These are phyloP conservation scores for Neoscelio sp. DNA, from an alignment of 2,888 invertebrate species.

Conservation along the genomic window DNA sequence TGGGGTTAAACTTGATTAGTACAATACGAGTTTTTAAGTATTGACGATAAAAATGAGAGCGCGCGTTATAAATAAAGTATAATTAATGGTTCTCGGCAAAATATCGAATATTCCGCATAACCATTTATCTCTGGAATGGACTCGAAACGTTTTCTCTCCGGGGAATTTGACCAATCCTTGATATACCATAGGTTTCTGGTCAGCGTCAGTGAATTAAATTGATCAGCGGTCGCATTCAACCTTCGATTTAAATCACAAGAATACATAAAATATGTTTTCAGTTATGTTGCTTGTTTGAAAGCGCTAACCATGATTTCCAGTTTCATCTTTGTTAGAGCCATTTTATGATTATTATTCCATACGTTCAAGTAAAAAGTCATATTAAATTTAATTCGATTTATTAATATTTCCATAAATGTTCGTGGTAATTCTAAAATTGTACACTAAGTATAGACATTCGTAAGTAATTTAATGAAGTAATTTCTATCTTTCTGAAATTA, in stretches of 20 bases:
- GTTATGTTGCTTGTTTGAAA: conserved; percentile 2
- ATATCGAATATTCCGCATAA: conserved; percentile 28
- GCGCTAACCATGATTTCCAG: not conserved
- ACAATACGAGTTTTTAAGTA: not conserved
- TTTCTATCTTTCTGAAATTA: conserved; percentile 53
- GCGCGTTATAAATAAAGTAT: conserved; percentile 19
- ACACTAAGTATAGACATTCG: conserved; percentile 48
- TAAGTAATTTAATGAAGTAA: conserved; percentile 55
- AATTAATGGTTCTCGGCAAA: conserved; percentile 21
- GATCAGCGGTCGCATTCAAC: conserved; percentile 1
- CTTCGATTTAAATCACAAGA: conserved; percentile 19
- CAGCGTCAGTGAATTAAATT: conserved; percentile 22
- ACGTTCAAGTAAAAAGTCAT: not conserved
- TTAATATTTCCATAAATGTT: conserved; percentile 18
- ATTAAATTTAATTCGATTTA: too few species aligned
- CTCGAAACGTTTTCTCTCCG: conserved; percentile 25
- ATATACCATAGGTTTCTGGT: conserved; percentile 19
- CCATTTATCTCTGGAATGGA: conserved; percentile 26
- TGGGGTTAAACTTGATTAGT: not conserved
- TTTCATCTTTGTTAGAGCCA: not conserved
- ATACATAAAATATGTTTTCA: conserved; percentile 14
- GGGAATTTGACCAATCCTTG: conserved; percentile 32
- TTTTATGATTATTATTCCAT: conserved; percentile 1
- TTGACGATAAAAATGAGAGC: not conserved
- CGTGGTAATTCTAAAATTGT: conserved; percentile 32